Evolutionary conservation across 2,797 vertebrate genomes (phyloP), one percentile per base, ranked within the genome.

Genomic region (Xenentodon cancila): DNA sequence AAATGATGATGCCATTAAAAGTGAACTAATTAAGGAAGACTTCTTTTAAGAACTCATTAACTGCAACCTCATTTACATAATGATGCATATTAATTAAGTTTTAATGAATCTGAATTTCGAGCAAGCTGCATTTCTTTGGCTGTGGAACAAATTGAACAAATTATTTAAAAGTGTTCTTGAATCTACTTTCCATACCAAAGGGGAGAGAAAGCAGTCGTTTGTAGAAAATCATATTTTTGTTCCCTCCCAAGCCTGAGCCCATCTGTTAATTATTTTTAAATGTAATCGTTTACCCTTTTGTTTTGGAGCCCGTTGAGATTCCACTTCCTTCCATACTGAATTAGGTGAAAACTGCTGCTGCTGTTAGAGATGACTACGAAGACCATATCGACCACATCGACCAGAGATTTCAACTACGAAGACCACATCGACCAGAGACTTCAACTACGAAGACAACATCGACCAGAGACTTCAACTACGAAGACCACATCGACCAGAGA

Each of bases 81-180:
- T 99, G 96, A 99, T 99, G 97, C 97, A 98, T 99, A 99, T 99
- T 99, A 99, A 99, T 99, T 99, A 98, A 97, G 97, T 98, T 99
- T 99, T 99, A 99, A 99, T 99, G 97, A 99, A 99, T 98, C 95
- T 95, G 95, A 96, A 95, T 95, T 97, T 97, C 95, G 95, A 96
- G 95, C 96, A 97, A 97, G 95, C 94, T 95, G 94, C 94, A 95
- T 96, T 94, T 97, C 96, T 94, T 96, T 97, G 96, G 96, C 96
- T 95, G 96, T 95, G 95, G 95, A 96, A 95, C 96, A 95, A 96
- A 97, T 94, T 96, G 25, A 52, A 52, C 25, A 18, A 52, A 32
- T n/a, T 52, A 52, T 30, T 32, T 52, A 52, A 32, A 32, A 52
- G 45, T 21, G 45, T 47, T 47, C 45, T 47, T 47, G 45, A 47